Base-by-base conservation (phyloP, 1,140 invertebrate species). In the Caenorhabditis latens region DNA sequence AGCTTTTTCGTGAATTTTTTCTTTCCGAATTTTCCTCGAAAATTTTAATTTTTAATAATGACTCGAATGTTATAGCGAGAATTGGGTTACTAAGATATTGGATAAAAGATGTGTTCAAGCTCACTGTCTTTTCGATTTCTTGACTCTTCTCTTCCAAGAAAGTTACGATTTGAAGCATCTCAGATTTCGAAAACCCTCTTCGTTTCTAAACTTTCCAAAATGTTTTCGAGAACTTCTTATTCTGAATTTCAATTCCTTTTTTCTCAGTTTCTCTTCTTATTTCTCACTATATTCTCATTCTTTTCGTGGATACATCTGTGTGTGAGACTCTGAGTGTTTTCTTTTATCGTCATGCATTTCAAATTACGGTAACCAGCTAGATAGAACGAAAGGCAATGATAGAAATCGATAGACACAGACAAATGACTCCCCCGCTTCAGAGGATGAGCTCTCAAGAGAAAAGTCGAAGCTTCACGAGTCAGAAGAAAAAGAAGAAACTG, bases 351-450 rank as follows among this genome's bases (percentile, higher is more conserved):
- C 71, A 79, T 79, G 71, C 71, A 79, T 79, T 79, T 79, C 71
- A 50, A 79, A 79, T 79, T 79, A 79, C 71, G 71, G 71, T 79
- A 79, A 79, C 43, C 46, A 42, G 14, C 50, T 46, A 79, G 46
- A 79, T 42, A 50, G 19, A 53, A 50, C 71, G 1, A 19, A 5
- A 50, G 19, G 24, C 71, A 9, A 43, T 42, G 9, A 19, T 24
- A 50, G 24, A 50, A 42, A 43, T 42, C 9, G 14, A 71, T 46
- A 79, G 71, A 79, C 71, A 16, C 71, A 79, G 43, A 79, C 2
- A 50, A 50, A 48, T 79, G 71, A 79, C 71, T 79, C 71, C 71
- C 71, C 71, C 71, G 71, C 71, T 79, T 79, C 71, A 21, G n/a
- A 79, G 71, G 71, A 71, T 71, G 65, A 46, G 40, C 65, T 71